Base-by-base conservation (phyloP, 1,140 invertebrate species). In the Trypoxylus dichotomus region DNA sequence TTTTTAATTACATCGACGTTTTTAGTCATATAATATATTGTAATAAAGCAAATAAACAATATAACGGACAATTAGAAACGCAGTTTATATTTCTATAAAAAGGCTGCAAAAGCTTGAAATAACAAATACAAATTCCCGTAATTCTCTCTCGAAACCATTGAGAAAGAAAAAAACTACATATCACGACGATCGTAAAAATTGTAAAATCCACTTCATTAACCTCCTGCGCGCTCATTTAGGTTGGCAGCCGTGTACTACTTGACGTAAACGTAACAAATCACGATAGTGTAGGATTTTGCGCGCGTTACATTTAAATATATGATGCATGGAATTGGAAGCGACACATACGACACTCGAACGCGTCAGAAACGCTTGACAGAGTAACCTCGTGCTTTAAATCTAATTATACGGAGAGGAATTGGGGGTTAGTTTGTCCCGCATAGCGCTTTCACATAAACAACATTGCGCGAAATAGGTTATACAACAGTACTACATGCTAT, bases 251-350 rank as follows among this genome's bases (percentile, higher is more conserved):
- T 29, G 27, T 68, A 68, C 60, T 68, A 68, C 24, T 68, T 68
- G 47, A 54, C 47, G 47, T 54, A 54, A 27, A 27, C 60, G 60
- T 68, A 27, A 68, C 60, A 24, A 68, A 25, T 68, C 60, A 29
- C 19, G 21, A 27, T 68, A 68, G 60, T 27, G 27, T 68, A 68
- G 7, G 1, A 8, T 27, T 29, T 24, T 27, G 60, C 60, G 60
- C 60, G 60, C 27, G 24, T 58, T 74, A 77, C 71, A 77, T 68
- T 77, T 27, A 74, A 77, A 77, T 77, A 74, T 58, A 68, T 41
- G 41, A 72, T 32, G 76, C 63, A 71, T 42, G 68, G 76, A 37
- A 37, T 5, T 5, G 32, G 32, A 8, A 8, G 32, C 29, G 7
- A 7, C 29, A 32, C 29, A 37, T 37, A 8, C 32, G 5, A 37